Percentiles rank a stretch among this genome's conserved stretches.
Conservation (phyloP, 1,140 invertebrate species). For the Zophobas atratus region DNA sequence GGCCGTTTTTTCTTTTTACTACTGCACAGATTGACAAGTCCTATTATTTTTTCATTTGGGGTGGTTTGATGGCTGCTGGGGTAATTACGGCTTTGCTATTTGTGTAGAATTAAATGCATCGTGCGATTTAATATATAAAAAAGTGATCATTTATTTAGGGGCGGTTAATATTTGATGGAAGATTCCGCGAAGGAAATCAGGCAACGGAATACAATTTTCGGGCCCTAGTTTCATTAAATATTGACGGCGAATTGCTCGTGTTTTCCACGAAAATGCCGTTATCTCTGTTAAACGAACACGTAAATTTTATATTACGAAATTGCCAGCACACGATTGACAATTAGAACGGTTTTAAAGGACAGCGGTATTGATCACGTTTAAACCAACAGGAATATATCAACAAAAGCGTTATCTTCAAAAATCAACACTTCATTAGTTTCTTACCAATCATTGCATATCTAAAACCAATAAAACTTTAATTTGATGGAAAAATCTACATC, state of each 20-base stretch:
- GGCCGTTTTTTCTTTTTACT: constrained; percentile 29
- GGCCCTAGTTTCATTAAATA: constrained; percentile 49
- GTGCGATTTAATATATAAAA: constrained; percentile 1
- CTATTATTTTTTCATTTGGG: constrained; percentile 25
- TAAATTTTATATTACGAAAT: constrained; percentile 44
- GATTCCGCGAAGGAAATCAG: constrained; percentile 51
- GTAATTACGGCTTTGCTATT: constrained; percentile 37
- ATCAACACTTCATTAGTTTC: not conserved
- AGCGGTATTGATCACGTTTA: not conserved
- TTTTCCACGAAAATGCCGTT: constrained; percentile 51
- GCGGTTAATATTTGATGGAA: constrained; percentile 51
- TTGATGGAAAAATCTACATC: too few species aligned
- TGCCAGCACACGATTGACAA: constrained; percentile 38
- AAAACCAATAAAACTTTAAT: too few species aligned
- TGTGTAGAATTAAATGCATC: constrained; percentile 22
- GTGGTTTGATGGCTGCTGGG: not conserved
- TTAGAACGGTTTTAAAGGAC: constrained; percentile 10
- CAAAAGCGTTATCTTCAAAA: not conserved
- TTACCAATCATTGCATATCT: not conserved
- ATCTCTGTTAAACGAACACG: constrained; percentile 44
- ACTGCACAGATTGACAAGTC: constrained; percentile 27
- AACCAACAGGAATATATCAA: not conserved
- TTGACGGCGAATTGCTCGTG: constrained; percentile 48
- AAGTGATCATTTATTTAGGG: constrained; percentile 6
- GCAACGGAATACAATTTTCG: constrained; percentile 37